Evolutionary conservation across 2,797 vertebrate genomes (phyloP).

Genomic region (Chloroceryle amazona): DNA sequence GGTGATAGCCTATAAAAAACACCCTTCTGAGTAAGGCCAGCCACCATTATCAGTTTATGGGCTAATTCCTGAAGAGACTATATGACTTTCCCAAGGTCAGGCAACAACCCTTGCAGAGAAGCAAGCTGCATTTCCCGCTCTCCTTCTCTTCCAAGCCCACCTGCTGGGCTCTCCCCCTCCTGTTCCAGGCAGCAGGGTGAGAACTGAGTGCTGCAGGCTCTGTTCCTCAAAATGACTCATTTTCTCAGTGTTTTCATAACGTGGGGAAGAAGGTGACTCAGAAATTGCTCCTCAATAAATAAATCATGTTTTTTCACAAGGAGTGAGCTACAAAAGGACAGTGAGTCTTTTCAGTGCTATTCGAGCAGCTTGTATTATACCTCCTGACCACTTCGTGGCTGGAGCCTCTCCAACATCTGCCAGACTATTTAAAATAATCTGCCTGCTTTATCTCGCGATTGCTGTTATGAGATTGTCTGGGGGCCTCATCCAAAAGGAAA

Average conservation of each 20-base stretch:
- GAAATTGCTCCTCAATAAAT: conserved; percentile 55
- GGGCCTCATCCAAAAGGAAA: conserved; percentile 6
- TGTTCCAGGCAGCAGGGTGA: not conserved
- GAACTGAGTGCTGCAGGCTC: conserved; percentile 14
- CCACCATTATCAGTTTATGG: not conserved
- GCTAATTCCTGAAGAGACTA: not conserved
- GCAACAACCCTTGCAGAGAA: not conserved
- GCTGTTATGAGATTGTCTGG: conserved; percentile 37
- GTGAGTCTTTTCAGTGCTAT: not conserved
- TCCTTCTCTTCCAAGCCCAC: not conserved
- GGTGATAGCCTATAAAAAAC: not conserved
- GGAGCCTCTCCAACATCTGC: conserved; percentile 53
- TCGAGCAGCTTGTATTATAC: not conserved
- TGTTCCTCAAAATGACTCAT: conserved; percentile 49
- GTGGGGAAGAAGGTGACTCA: conserved; percentile 58
- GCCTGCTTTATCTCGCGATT: conserved; percentile 29
- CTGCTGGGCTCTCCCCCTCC: not conserved
- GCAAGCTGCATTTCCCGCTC: not conserved
- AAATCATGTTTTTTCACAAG: conserved; percentile 35
- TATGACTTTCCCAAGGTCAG: conserved; percentile 8
- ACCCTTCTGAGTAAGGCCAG: not conserved
- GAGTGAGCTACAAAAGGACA: conserved; percentile 28
- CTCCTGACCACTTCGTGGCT: not conserved
- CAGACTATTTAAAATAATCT: conserved; percentile 37
- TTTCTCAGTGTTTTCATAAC: conserved; percentile 58